These are phyloP conservation scores for Ectobius pallidus DNA, from an alignment of 2,888 invertebrate species.

Conservation along the genomic window DNA sequence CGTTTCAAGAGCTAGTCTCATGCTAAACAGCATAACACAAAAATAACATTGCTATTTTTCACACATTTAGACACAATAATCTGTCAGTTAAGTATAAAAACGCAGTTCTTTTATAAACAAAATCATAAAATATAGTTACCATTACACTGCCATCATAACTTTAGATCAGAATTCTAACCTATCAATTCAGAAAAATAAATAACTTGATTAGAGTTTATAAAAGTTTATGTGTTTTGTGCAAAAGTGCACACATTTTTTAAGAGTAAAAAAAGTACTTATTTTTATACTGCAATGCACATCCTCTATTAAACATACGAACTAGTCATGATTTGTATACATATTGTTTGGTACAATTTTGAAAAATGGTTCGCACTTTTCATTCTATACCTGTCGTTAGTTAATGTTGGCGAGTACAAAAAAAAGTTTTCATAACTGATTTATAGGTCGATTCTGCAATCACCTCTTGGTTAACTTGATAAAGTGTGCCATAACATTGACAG, in stretches of 20 bases:
- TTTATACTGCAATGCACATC: neutral
- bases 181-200: too few species aligned
- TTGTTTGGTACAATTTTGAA: conserved; percentile 26
- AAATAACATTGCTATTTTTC: too few species aligned
- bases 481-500: conserved; percentile 30
- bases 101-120: too few species aligned
- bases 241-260: neutral
- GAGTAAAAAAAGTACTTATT: neutral
- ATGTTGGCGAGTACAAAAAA: conserved; percentile 19
- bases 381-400: conserved; percentile 26
- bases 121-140: too few species aligned
- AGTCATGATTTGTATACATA: conserved; percentile 22
- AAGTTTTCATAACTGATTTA: conserved; percentile 24
- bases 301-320: conserved; percentile 16
- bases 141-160: too few species aligned
- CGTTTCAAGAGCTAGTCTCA: too few species aligned
- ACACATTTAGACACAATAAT: too few species aligned
- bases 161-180: too few species aligned
- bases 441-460: conserved; percentile 28
- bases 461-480: conserved; percentile 29
- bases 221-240: too few species aligned
- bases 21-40: too few species aligned
- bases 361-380: conserved; percentile 27
- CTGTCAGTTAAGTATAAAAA: too few species aligned
- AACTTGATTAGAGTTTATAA: too few species aligned